Evolutionary conservation across 2,797 vertebrate species (phyloP), one percentile per base, ranked within the genome.

Genomic region (Danio tinwini): DNA sequence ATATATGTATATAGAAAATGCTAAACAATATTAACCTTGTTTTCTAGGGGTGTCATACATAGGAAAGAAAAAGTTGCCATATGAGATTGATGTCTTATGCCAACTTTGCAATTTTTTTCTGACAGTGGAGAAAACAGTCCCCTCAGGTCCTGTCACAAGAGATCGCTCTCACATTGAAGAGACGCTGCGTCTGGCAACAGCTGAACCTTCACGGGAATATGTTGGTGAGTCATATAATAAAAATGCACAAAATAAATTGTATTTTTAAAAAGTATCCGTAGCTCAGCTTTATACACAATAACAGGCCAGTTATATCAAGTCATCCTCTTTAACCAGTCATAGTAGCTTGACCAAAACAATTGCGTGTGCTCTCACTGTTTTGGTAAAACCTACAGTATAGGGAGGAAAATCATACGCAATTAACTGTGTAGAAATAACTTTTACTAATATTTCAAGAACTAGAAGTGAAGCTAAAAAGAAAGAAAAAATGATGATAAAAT

Each of bases 121-220:
- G 90, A 65, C 89, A 90, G 92, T 83, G 77, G 89, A 92, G 81
- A 86, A 82, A 0, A 91, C 89, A 49, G 84, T 73, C 85, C 59
- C 84, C 56, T 83, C 84, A 53, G 83, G 90, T 83, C 53, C 87
- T 0, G 81, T 67, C 3, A 63, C 83, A 86, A 95, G 98, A 0
- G 96, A 99, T 88, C 94, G 95, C 62, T 93, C 94, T 86, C 98
- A 99, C 90, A 94, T 99, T 2, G 96, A 98, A 65, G 93, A 90
- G 71, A 98, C 95, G 1, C 91, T 99, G 83, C 94, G 92, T 85
- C 90, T 98, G 86, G 91, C 91, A 0, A 89, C 94, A 29, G 90
- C 94, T 40, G 96, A 96, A 74, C 94, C 94, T 0, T 90, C 94
- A 0, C 92, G 93, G 2, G 95, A 97, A 76, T 95, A 94, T 87